Evolutionary conservation across 2,888 invertebrate species (phyloP).

Genomic region (Brachypterus glaber): DNA sequence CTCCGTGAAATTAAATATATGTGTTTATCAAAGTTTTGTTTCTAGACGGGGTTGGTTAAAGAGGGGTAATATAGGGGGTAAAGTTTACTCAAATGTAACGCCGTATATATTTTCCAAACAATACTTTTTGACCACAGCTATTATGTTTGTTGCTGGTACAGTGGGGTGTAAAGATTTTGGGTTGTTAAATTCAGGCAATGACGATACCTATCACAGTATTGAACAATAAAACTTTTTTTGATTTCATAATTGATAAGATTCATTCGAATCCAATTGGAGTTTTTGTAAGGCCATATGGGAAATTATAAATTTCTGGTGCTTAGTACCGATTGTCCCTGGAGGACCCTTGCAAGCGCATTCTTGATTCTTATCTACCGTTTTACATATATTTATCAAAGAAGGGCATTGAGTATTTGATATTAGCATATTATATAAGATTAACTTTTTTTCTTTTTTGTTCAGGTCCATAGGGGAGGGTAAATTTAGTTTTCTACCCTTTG

Average conservation of each 20-base stretch:
- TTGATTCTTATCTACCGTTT: constrained; percentile 12
- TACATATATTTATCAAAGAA: constrained; percentile 8
- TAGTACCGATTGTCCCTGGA: too few relatives aligned
- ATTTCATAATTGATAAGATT: constrained; percentile 25
- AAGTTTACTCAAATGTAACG: constrained; percentile 22
- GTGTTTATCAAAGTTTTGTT: constrained; percentile 4
- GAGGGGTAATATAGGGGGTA: constrained; percentile 14
- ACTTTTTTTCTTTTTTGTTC: too few relatives aligned
- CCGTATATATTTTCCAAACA: constrained; percentile 27
- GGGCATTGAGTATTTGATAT: constrained; percentile 12
- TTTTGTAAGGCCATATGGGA: constrained; percentile 29
- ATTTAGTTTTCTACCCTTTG: background rate
- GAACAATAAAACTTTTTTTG: constrained; percentile 30
- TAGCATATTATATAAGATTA: constrained; percentile 14
- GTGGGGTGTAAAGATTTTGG: constrained; percentile 29
- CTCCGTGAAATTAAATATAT: constrained; percentile 2
- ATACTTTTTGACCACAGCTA: constrained; percentile 34
- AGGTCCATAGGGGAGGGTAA: background rate
- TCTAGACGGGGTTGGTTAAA: too few relatives aligned
- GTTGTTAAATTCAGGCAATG: constrained; percentile 32
- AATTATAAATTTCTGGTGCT: constrained; percentile 18
- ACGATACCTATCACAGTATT: constrained; percentile 34
- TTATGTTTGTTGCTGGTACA: constrained; percentile 25
- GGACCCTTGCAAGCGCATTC: too few relatives aligned
- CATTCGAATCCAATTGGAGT: constrained; percentile 22